Conservation (phyloP, 2,888 invertebrate genomes). For the Tachina grossa region DNA sequence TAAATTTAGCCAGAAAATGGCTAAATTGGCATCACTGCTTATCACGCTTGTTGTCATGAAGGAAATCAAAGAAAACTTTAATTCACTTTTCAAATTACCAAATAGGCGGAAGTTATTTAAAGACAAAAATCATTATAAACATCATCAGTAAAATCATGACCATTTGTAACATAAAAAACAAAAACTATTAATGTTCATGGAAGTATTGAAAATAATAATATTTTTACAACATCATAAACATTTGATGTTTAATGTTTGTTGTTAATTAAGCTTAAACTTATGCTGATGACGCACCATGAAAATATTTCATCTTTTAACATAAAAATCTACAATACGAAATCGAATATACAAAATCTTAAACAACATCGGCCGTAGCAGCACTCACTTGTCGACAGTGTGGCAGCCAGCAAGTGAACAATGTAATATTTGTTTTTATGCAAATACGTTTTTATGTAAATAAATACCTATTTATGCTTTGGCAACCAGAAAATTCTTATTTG, state of each 20-base stretch:
- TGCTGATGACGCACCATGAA: slow-evolving; percentile 64
- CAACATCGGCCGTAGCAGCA: too few relatives aligned
- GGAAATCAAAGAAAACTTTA: slow-evolving; percentile 23
- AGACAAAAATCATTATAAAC: slow-evolving; percentile 1
- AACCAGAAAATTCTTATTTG: not conserved
- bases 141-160: slow-evolving; percentile 3
- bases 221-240: slow-evolving; percentile 51
- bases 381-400: slow-evolving; percentile 20
- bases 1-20: too few relatives aligned
- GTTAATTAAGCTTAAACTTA: slow-evolving; percentile 49
- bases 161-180: not conserved
- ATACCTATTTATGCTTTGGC: slow-evolving; percentile 5
- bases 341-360: too few relatives aligned
- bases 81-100: slow-evolving; percentile 6
- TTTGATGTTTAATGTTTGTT: slow-evolving; percentile 49
- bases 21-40: too few relatives aligned
- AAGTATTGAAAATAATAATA: slow-evolving; percentile 23
- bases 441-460: not conserved
- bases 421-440: slow-evolving; percentile 17
- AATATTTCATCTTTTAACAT: slow-evolving; percentile 52
- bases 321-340: slow-evolving; percentile 16
- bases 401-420: slow-evolving; percentile 28
- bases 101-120: slow-evolving; percentile 47
- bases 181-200: not conserved
- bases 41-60: not conserved